A percentile compares a stretch with the other conserved stretches of the same genome.
These are phyloP conservation scores for Stictocephala bisonia DNA, from an alignment of 2,888 invertebrate genomes.

Conservation along the genomic window DNA sequence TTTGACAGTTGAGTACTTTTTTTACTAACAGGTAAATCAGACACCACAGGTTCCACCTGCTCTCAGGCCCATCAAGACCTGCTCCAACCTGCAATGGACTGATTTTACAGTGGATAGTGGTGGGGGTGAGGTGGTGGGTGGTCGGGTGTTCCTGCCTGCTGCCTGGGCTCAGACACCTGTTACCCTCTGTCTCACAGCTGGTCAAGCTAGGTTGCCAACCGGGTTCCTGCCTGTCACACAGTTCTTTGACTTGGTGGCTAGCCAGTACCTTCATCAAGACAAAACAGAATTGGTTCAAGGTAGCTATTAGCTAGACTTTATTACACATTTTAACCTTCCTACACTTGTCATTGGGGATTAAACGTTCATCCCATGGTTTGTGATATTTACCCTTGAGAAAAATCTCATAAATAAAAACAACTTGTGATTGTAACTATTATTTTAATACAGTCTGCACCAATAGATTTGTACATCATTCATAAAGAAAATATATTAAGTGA, in stretches of 20 bases:
- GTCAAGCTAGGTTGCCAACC: constrained; percentile 72
- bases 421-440: too few species aligned
- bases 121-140: constrained; percentile 72
- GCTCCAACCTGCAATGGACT: constrained; percentile 77
- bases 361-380: too few species aligned
- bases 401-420: too few species aligned
- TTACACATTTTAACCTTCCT: too few species aligned
- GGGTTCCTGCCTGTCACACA: constrained; percentile 81
- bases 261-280: constrained; percentile 67
- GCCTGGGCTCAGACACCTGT: constrained; percentile 74
- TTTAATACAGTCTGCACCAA: too few species aligned
- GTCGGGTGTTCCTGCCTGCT: constrained; percentile 80
- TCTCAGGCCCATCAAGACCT: constrained; percentile 74
- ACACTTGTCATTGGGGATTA: too few species aligned
- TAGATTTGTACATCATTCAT: too few species aligned
- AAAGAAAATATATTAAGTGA: too few species aligned
- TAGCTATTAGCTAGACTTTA: too few species aligned
- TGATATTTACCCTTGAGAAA: too few species aligned
- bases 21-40: constrained; percentile 69
- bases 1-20: too few species aligned
- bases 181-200: constrained; percentile 74
- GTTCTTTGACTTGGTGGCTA: constrained; percentile 82
- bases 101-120: constrained; percentile 75
- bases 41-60: constrained; percentile 72
- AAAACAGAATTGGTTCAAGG: constrained; percentile 52